Base-by-base conservation (phyloP, 1,140 invertebrate species). In the Sminthurinus signatus region DNA sequence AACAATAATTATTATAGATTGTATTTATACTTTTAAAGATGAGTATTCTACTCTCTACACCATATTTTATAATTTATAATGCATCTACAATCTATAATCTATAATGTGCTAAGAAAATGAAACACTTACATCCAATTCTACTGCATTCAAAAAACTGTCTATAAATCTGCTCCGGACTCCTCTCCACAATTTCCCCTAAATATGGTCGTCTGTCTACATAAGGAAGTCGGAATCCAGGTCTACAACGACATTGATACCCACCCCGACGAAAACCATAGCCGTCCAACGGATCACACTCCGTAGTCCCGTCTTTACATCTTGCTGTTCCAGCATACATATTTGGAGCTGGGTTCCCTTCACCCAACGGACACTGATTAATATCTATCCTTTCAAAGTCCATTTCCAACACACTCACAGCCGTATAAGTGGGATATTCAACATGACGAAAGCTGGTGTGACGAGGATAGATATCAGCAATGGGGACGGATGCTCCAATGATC, bases 311-410 rank as follows among this genome's bases (percentile, higher is more conserved):
- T 82, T 93, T 94, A 83, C 96, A 98, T 68, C 91, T 79, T 12
- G 91, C 88, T 5, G 93, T 97, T 70, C 88, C 85, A 43, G 85
- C 87, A 82, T 96, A 98, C 75, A 81, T 83, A 79, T 98, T 98
- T 0, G 90, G 88, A 17, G 85, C 84, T 64, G 82, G 86, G 77
- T 98, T 98, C 28, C 94, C 95, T 73, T 86, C 77, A 64, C 91
- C 88, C 63, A 67, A 17, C 0, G 93, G 92, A 84, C 95, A 99
- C 74, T 96, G 95, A 80, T 98, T 98, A 76, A 98, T 94, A 77
- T 98, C 95, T 78, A 98, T 91, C 73, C 94, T 82, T 67, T 98
- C 93, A 80, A 93, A 95, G 75, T 99, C 95, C 83, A 96, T 89
- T 83, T 98, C 94, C 75, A 96, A 83, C 0, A 96, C 91, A 0